phyloP scores from a whole-genome alignment of 2,888 invertebrate species.

The Synergus gifuensis region DNA sequence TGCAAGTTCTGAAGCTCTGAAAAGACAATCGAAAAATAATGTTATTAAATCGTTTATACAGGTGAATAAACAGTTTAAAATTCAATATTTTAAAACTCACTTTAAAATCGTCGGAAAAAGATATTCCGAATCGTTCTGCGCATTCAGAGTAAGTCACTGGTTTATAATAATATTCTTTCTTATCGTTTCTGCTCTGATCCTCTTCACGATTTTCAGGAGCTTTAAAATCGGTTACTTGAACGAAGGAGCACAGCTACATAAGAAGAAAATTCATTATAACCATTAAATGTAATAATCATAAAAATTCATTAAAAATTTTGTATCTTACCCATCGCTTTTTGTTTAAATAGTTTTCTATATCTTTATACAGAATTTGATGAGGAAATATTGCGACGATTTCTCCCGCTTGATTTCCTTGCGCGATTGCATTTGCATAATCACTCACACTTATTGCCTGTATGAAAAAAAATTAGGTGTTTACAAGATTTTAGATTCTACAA shows the following conservation, averaged over 20 bases:
- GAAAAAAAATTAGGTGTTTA: conserved; percentile 32
- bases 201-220: conserved; percentile 32
- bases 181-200: conserved; percentile 54
- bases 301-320: conserved; percentile 58
- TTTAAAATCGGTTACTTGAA: conserved; percentile 41
- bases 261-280: background rate
- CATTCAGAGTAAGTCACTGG: conserved; percentile 71
- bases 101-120: conserved; percentile 68
- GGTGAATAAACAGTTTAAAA: background rate
- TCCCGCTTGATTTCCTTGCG: conserved; percentile 79
- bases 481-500: too few relatives aligned
- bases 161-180: conserved; percentile 65
- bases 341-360: conserved; percentile 63
- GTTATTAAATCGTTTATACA: conserved; percentile 28
- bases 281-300: conserved; percentile 34
- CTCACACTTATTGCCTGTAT: conserved; percentile 75
- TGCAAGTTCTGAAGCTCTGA: conserved; percentile 16
- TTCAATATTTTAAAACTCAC: conserved; percentile 53
- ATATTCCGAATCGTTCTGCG: conserved; percentile 71
- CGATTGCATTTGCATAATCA: conserved; percentile 79
- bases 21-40: background rate
- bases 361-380: conserved; percentile 75
- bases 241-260: conserved; percentile 33
- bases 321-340: conserved; percentile 62
- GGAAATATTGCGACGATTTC: conserved; percentile 79